A percentile compares a stretch with the other conserved stretches of the same genome.
phyloP scores from a whole-genome alignment of 1,140 invertebrate species.

The Araneus ventricosus region DNA sequence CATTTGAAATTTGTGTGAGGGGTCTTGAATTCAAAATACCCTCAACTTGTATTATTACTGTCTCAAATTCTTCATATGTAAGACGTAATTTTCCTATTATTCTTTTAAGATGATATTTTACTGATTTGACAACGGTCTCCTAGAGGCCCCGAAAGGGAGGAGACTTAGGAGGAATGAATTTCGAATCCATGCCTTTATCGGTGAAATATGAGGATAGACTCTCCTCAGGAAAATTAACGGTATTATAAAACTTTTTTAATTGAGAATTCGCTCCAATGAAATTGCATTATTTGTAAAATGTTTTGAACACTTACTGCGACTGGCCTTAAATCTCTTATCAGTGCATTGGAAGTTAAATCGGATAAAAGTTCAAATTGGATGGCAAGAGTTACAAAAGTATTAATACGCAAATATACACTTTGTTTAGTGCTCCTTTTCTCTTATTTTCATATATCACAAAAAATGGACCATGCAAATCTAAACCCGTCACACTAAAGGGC shows the following conservation, averaged over 20 bases:
- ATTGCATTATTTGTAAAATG: conserved; percentile 24
- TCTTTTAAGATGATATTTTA: conserved; percentile 28
- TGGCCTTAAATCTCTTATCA: conserved; percentile 69
- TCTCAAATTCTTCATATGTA: neutral
- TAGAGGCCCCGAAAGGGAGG: neutral
- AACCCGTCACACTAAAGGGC: no score
- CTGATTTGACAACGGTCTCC: neutral
- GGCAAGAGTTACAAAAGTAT: neutral
- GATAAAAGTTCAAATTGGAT: no score
- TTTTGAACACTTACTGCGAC: neutral
- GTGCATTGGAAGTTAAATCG: conserved; percentile 69
- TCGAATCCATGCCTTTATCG: conserved; percentile 11
- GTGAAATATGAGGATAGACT: neutral
- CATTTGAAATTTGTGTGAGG: no score
- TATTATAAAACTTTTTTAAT: neutral
- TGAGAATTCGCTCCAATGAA: neutral
- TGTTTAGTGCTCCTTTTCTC: no score
- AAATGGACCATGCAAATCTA: no score
- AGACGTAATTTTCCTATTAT: neutral
- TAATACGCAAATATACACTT: no score
- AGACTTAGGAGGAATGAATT: neutral
- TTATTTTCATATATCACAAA: no score
- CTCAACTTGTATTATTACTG: no score
- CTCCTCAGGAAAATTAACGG: conserved; percentile 19
- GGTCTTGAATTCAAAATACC: no score